phyloP scores from a whole-genome alignment of 2,113 vertebrate species.

The Stegostoma tigrinum region DNA sequence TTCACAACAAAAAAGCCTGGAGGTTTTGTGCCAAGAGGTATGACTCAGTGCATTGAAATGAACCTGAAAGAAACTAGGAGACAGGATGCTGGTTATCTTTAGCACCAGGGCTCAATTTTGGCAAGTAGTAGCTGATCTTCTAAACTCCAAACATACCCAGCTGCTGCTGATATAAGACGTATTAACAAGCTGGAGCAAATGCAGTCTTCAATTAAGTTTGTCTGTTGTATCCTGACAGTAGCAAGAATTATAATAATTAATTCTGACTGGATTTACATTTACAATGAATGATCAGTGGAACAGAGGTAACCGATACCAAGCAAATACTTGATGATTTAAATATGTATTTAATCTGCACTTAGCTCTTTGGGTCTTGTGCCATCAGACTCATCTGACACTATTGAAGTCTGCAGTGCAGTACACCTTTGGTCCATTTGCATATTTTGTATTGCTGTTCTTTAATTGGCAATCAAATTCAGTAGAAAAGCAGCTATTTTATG shows the following conservation, averaged over 20 bases:
- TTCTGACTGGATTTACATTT: neutral
- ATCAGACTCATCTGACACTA: neutral
- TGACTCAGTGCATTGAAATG: slow-evolving; percentile 34
- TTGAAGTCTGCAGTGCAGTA: neutral
- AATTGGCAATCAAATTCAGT: neutral
- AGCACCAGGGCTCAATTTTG: slow-evolving; percentile 10
- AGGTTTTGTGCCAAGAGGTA: slow-evolving; percentile 1
- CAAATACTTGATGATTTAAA: neutral
- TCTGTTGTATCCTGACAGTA: neutral
- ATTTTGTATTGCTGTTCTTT: neutral
- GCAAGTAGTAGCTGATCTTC: neutral
- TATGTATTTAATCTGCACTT: neutral
- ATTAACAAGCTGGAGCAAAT: neutral
- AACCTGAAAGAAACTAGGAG: slow-evolving; percentile 29
- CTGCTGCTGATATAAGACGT: neutral
- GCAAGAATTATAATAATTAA: neutral
- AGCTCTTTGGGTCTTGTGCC: neutral
- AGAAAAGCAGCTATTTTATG: neutral
- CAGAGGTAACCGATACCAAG: neutral
- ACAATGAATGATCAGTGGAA: neutral
- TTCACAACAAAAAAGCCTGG: neutral
- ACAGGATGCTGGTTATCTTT: slow-evolving; percentile 30
- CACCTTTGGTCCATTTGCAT: neutral
- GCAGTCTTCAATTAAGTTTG: neutral
- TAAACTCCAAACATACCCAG: neutral